Percentiles rank a stretch among this genome's conserved stretches.
Conservation (phyloP, 2,797 vertebrate species). For the Ptychadena robeensis region DNA sequence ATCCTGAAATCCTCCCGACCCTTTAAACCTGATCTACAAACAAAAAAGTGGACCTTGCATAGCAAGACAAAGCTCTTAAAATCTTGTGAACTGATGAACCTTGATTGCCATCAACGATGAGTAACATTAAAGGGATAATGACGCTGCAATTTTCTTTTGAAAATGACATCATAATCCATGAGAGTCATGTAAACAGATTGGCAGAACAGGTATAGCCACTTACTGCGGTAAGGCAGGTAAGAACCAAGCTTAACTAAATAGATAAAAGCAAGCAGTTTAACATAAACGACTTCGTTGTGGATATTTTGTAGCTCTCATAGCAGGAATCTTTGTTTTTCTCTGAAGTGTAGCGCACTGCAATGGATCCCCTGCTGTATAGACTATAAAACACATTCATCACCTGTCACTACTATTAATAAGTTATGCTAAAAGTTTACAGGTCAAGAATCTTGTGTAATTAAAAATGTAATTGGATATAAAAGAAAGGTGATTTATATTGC, state of each 20-base stretch:
- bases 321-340: neutral
- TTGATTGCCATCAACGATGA: too few relatives aligned
- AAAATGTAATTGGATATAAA: neutral
- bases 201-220: too few relatives aligned
- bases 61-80: too few relatives aligned
- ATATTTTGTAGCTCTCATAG: neutral
- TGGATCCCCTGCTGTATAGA: neutral
- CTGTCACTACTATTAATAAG: conserved; percentile 5
- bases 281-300: neutral
- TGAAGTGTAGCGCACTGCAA: neutral
- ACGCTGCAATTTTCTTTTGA: neutral
- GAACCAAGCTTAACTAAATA: neutral
- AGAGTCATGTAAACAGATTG: too few relatives aligned
- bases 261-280: neutral
- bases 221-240: too few relatives aligned
- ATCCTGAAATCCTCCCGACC: too few relatives aligned
- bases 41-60: too few relatives aligned
- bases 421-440: neutral
- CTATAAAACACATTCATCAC: neutral
- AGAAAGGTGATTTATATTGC: neutral
- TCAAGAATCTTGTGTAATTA: neutral
- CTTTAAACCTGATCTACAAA: too few relatives aligned
- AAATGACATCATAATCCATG: too few relatives aligned
- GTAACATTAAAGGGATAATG: too few relatives aligned
- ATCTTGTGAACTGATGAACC: too few relatives aligned